Conservation (phyloP, 1,140 invertebrate genomes). For the Bombyx mori region DNA sequence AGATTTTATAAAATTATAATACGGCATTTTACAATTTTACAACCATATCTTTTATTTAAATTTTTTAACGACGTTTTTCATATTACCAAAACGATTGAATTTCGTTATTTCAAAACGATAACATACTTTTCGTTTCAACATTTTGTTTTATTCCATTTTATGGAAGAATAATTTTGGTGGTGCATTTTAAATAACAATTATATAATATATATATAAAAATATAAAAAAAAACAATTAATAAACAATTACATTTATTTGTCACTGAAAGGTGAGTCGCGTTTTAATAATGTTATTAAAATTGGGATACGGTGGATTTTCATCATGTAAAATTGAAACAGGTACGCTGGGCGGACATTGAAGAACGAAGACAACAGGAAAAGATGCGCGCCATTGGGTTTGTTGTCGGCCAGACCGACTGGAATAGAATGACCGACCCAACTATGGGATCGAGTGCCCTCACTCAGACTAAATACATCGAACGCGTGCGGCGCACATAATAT, state of each 20-base stretch:
- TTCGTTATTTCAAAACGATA: not conserved
- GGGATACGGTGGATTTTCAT: conserved; percentile 33
- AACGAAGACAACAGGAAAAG: conserved; percentile 89
- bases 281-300: conserved; percentile 9
- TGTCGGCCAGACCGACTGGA: conserved; percentile 95
- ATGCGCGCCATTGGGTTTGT: conserved; percentile 95
- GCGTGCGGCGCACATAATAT: conserved; percentile 45
- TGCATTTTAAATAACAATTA: too few relatives aligned
- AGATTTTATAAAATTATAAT: not conserved
- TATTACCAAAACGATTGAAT: not conserved
- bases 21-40: conserved; percentile 14
- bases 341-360: conserved; percentile 97
- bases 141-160: too few relatives aligned
- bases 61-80: not conserved
- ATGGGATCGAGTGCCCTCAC: conserved; percentile 90
- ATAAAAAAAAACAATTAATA: too few relatives aligned
- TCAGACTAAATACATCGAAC: conserved; percentile 93
- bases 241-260: too few relatives aligned
- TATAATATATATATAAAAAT: too few relatives aligned
- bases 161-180: too few relatives aligned
- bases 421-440: conserved; percentile 93
- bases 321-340: conserved; percentile 78
- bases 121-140: too few relatives aligned
- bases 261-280: conserved; percentile 30
- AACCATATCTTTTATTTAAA: conserved; percentile 13